Evolutionary conservation across 1,140 invertebrate genomes (phyloP), one percentile per base, ranked within the genome.

Genomic region (Drosophila rhopaloa): DNA sequence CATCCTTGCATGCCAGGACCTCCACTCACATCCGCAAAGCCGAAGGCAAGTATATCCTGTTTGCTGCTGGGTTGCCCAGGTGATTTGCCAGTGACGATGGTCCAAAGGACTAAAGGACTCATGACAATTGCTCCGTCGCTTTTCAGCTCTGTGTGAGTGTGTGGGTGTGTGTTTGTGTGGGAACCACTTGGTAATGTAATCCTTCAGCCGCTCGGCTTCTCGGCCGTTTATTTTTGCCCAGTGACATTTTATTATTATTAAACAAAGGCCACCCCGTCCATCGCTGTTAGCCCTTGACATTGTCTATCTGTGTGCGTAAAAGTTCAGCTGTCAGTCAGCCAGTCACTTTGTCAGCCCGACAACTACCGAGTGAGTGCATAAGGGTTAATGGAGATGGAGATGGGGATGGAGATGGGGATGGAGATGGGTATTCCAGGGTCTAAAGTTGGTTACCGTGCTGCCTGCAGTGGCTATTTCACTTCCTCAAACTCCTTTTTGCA

Each of bases 241-340:
- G 56, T 75, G 75, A 57, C 76, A 43, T 83, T 72, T 80, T 84
- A 77, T 84, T 84, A 85, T 85, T 84, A 81, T 81, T 81, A 79
- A 81, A 81, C 78, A 79, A 86, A 78, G 65, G 70, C 51, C 16
- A 41, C 9, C 13, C 40, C 40, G 0, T 1, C 46, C 4, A 32
- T 5, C 13, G 32, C 44, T 32, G 9, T 76, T 48, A 55, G 38
- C 66, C 60, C 74, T 62, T 75, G 58, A 74, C 70, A 74, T 75
- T 75, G 48, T 65, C 48, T 55, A 51, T 63, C 37, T 38, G 44
- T 68, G 24, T 66, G 56, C 40, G 57, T 59, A 50, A 79, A 63
- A 76, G 79, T 83, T 82, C 47, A 59, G 53, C 19, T 46, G 70
- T 46, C 60, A 63, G 80, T 82, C 76, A 68, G 76, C 63, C 75